Evolutionary conservation across 1,140 invertebrate species (phyloP).

Genomic region (Pogonognathellus flavescens): DNA sequence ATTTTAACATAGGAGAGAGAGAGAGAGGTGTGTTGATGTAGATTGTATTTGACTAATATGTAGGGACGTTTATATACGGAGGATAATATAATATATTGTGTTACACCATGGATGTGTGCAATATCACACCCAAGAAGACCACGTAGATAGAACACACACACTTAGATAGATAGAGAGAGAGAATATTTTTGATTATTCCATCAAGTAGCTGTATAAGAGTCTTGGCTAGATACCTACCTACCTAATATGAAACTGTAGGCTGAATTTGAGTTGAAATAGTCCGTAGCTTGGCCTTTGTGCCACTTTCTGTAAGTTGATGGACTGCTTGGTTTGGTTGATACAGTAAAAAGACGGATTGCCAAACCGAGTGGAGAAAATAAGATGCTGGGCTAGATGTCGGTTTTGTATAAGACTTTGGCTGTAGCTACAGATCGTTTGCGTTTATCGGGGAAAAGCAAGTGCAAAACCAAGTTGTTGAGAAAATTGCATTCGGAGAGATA

Average conservation of each 20-base stretch:
- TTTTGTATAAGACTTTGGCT: not conserved
- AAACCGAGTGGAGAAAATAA: slow-evolving; percentile 41
- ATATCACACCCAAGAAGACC: no score
- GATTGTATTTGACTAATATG: no score
- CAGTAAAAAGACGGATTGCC: slow-evolving; percentile 31
- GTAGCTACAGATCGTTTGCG: not conserved
- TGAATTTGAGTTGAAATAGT: no score
- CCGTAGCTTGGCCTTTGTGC: not conserved
- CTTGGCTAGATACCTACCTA: no score
- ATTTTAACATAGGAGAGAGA: no score
- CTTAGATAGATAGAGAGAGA: not conserved
- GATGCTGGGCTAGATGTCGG: not conserved
- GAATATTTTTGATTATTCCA: not conserved
- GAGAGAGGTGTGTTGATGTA: no score
- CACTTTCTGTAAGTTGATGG: not conserved
- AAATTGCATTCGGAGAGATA: not conserved
- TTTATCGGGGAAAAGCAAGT: not conserved
- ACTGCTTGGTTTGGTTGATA: not conserved
- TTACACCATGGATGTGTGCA: no score
- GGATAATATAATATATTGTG: no score
- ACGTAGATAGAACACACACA: not conserved
- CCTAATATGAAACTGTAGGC: no score
- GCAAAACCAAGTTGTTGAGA: slow-evolving; percentile 34
- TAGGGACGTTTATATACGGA: no score
- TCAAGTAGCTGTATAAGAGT: not conserved